Base-by-base conservation (phyloP, 2,888 invertebrate species). In the Folsomia candida region DNA sequence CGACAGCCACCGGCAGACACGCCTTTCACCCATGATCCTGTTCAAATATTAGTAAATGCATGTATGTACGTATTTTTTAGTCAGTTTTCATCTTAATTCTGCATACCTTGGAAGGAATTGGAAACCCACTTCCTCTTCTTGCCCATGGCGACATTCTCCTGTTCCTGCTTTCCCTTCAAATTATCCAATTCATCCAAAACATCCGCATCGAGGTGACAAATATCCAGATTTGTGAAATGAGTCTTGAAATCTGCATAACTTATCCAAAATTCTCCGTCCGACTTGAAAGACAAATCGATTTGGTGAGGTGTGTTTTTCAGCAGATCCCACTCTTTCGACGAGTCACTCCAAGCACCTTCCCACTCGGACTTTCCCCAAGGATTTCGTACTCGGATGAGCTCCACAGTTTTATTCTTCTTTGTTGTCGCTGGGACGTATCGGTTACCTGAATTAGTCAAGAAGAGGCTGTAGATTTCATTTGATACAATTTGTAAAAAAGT, bases 1-100 rank as follows among this genome's bases (percentile, higher is more conserved):
- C 97, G 88, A 84, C 98, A 98, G 0, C 98, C 98, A 51, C 98
- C 98, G 18, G 97, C 97, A 0, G 94, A 95, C 1, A 93, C 92
- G 79, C 92, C 90, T 80, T 89, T 85, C 2, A 92, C 90, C 98
- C 97, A 98, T 82, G 92, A 91, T 0, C 96, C 69, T 69, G 47
- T 22, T 2, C 2, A 60, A 25, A 2, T 20, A 18, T 26, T 26
- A 2, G n/a, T 26, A 26, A 61, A 26, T 22, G 18, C 4, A 2
- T 26, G 14, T 20, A 58, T 58, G 51, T 51, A 18, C 51, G 18
- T 11, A 14, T 51, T 57, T 24, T n/a, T 24, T 9, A 24, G 20
- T 4, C 11, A 11, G 11, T 18, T 18, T 4, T 24, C 20, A 4
- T 57, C 24, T 9, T 51, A 18, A 6, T 22, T 64, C 11, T 14